A percentile compares a stretch with the other conserved stretches of the same genome.
Evolutionary conservation across 1,140 invertebrate genomes (phyloP).

Genomic region (Pteromalus puparum): DNA sequence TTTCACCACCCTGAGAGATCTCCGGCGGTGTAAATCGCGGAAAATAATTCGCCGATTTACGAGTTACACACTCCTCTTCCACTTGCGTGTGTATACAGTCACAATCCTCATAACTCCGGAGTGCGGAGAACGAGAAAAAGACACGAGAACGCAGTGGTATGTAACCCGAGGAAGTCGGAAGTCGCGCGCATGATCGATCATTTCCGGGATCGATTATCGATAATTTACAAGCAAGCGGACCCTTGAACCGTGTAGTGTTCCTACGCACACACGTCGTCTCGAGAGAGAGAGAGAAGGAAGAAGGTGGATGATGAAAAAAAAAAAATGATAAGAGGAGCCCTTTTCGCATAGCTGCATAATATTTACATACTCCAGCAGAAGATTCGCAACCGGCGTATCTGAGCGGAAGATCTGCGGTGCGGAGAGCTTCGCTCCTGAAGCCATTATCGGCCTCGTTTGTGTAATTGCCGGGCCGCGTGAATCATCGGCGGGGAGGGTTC

Average conservation of each 20-base stretch:
- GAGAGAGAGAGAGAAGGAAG: too few species aligned
- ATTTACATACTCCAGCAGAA: not conserved
- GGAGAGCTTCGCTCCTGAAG: not conserved
- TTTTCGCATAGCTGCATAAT: constrained; percentile 16
- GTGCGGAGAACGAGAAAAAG: not conserved
- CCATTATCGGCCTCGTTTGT: constrained; percentile 8
- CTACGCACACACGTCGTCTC: not conserved
- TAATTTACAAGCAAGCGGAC: constrained; percentile 27
- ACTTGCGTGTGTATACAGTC: not conserved
- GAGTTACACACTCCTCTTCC: not conserved
- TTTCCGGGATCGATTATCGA: constrained; percentile 44
- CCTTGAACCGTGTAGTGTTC: not conserved
- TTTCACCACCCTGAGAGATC: not conserved
- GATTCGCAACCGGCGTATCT: not conserved
- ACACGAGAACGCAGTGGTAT: not conserved
- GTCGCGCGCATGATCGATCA: constrained; percentile 34
- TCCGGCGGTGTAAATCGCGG: too few species aligned
- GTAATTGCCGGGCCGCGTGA: too few species aligned
- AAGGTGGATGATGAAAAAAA: not conserved
- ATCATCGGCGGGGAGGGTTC: not conserved
- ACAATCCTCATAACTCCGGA: not conserved
- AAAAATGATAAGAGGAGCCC: not conserved
- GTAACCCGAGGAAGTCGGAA: constrained; percentile 37
- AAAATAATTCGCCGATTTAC: too few species aligned
- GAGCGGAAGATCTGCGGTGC: not conserved